Conservation (phyloP, 2,888 invertebrate genomes). For the Amblyjoppa fuscipennis region DNA sequence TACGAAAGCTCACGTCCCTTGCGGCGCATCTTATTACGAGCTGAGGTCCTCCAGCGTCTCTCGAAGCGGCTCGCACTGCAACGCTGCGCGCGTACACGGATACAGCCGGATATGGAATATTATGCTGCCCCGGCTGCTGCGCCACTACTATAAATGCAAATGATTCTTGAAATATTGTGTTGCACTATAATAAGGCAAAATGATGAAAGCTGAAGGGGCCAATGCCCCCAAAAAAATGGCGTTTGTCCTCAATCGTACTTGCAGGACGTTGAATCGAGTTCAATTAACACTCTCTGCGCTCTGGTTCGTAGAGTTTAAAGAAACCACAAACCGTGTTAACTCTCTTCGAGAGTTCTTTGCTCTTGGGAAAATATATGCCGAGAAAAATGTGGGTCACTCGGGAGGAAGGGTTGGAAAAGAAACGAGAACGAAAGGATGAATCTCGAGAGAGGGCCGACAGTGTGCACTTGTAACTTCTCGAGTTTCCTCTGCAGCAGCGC, state of each 20-base stretch:
- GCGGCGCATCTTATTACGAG: slow-evolving; percentile 68
- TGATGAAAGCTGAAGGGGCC: not conserved
- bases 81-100: slow-evolving; percentile 39
- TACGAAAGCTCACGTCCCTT: slow-evolving; percentile 68
- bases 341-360: slow-evolving; percentile 5
- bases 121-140: slow-evolving; percentile 39
- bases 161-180: slow-evolving; percentile 41
- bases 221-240: not conserved
- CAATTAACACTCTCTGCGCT: not conserved
- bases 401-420: slow-evolving; percentile 14
- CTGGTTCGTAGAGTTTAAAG: not conserved
- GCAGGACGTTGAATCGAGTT: not conserved
- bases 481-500: slow-evolving; percentile 31
- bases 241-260: not conserved
- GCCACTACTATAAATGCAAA: slow-evolving; percentile 71
- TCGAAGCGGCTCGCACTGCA: slow-evolving; percentile 25
- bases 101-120: slow-evolving; percentile 34
- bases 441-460: not conserved
- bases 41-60: slow-evolving; percentile 39
- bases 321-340: not conserved
- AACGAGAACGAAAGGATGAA: slow-evolving; percentile 36
- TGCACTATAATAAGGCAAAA: slow-evolving; percentile 17
- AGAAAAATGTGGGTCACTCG: slow-evolving; percentile 20
- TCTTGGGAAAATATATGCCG: slow-evolving; percentile 32
- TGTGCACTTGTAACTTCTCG: slow-evolving; percentile 40